Evolutionary conservation across 2,888 invertebrate genomes (phyloP), one percentile per base, ranked within the genome.

Genomic region (Acrobasis suavella): DNA sequence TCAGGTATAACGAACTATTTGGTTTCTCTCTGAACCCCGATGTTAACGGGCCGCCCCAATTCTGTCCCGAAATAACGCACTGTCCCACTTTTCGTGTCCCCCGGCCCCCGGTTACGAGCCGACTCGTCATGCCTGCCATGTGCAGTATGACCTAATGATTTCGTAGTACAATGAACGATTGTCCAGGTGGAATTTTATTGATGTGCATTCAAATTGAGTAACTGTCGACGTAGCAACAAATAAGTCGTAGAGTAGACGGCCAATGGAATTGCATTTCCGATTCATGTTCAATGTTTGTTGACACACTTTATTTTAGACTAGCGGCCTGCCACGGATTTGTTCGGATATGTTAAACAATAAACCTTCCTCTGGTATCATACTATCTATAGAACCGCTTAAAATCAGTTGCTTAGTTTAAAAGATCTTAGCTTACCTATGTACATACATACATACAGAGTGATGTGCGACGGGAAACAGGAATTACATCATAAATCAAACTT

Each of bases 31-130:
- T 77, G 80, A 85, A 86, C 87, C 86, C 80, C 83, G 83, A 86
- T 87, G 85, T 86, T 82, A 87, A 86, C 87, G 82, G 83, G 82
- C 79, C 83, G 89, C 79, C 85, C 89, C 82, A 89, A 87, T 89
- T 92, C 82, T 80, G 80, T 77, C 76, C 83, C 88, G 79, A 91
- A 91, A 92, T 92, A 91, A 87, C 78, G 75, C 79, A 75, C 74
- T 85, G 89, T 82, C 85, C 89, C 83, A 89, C 78, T 84, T 91
- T 80, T 75, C 37, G 65, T 73, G 74, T 74, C 81, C 80, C 81
- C 80, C 71, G 62, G 65, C 64, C 70, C 68, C 64, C 67, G 76
- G 76, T 73, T 71, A 70, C 70, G 72, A 73, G 2, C 32, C 7
- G 7, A 8, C 32, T 32, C 32, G 32, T 3, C 77, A 74, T 71